phyloP scores from a whole-genome alignment of 2,888 invertebrate genomes.

The Ichneumon xanthorius region DNA sequence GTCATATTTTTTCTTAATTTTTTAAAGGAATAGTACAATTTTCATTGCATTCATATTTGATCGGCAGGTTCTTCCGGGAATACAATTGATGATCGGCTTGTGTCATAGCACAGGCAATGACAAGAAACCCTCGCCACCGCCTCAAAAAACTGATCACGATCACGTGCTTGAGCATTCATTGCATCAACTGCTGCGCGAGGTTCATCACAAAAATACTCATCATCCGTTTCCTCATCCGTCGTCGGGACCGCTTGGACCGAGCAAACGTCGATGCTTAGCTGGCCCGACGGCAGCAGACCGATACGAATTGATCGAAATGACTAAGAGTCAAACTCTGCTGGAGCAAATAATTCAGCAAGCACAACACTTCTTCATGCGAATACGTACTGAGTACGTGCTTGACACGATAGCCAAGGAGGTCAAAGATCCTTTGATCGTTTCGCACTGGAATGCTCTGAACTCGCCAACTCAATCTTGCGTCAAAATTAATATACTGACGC shows the following conservation, averaged over 20 bases:
- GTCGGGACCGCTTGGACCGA: constrained; percentile 97
- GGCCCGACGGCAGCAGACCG: constrained; percentile 96
- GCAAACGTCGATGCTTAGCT: constrained; percentile 95
- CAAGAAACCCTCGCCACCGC: constrained; percentile 85
- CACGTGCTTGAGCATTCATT: constrained; percentile 98
- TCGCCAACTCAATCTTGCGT: constrained; percentile 98
- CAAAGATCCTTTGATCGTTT: constrained; percentile 97
- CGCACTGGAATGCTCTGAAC: constrained; percentile 98
- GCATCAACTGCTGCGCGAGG: constrained; percentile 96
- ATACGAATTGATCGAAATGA: constrained; percentile 95
- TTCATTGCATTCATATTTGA: not conserved
- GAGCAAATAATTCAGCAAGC: constrained; percentile 98
- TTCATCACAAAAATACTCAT: constrained; percentile 96
- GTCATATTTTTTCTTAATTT: not conserved
- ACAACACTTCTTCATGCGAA: constrained; percentile 96
- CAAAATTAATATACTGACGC: constrained; percentile 96
- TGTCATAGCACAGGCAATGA: constrained; percentile 93
- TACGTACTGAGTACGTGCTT: constrained; percentile 96
- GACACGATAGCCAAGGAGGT: constrained; percentile 97
- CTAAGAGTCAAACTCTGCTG: constrained; percentile 95
- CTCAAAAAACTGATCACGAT: constrained; percentile 92
- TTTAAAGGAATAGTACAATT: not conserved
- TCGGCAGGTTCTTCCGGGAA: constrained; percentile 93
- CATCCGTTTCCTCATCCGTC: constrained; percentile 98
- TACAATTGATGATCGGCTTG: constrained; percentile 95